Base-by-base conservation (phyloP, 2,797 vertebrate genomes). In the Gobionotothen gibberifrons region DNA sequence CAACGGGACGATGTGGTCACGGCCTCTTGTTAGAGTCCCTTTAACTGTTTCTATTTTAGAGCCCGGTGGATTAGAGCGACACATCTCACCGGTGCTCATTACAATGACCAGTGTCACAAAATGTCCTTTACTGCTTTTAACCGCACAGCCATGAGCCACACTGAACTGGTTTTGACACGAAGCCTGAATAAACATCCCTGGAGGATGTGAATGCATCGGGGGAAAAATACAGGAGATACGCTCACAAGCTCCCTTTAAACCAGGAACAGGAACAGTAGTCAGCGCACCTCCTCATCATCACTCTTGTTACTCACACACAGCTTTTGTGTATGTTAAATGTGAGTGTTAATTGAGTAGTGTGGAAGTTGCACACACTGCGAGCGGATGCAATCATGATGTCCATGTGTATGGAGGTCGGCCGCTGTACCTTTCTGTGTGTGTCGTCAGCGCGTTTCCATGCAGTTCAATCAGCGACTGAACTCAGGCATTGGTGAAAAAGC, bases 311-410 rank as follows among this genome's bases (percentile, higher is more conserved):
- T 78, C 80, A 81, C 52, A 70, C 85, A 62, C 49, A 47, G 19
- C 62, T 66, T 75, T 74, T 75, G 83, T 78, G 75, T 84, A 72
- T 74, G 78, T 88, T 90, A 86, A 60, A 76, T 89, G 53, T 77
- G 54, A 82, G 84, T 40, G 78, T 84, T 92, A 92, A 92, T 92
- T 89, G 87, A 69, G 71, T 88, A 90, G 81, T 93, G 85, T 84
- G 80, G 76, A 76, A 68, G 76, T 69, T 68, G 81, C 74, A 87
- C 72, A 47, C 61, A 68, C 78, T 73, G 72, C 44, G 80, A 86
- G 86, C 51, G 78, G 87, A 92, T 79, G 87, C 80, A 91, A 88
- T 93, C 89, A 93, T 14, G 72, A 79, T 70, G 79, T 60, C 71
- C 64, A 52, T 88, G 87, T 76, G 83, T 79, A 76, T 74, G 79